Evolutionary conservation across 2,797 vertebrate species (phyloP), one percentile per base, ranked within the genome.

Genomic region (Bucorvus abyssinicus): DNA sequence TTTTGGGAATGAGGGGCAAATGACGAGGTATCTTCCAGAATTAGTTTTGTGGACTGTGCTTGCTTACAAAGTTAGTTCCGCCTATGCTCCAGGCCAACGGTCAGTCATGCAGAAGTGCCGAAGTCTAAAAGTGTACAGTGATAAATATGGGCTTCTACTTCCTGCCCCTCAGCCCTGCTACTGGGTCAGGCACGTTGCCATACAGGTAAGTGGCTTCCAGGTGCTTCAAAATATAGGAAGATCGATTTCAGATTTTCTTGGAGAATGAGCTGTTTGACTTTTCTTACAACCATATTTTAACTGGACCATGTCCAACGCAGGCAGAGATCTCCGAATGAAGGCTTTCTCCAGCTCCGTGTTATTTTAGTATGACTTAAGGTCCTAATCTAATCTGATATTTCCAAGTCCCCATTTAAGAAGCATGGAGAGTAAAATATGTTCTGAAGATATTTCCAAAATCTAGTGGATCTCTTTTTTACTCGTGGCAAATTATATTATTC

Each of bases 281-380:
- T 87, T 36, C 47, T 61, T 44, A 20, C 7, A 26, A 52, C 14
- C 8, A 15, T 56, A 65, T 57, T 79, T 80, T 36, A 68, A 57
- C 0, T 76, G 55, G 27, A 2, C 0, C n/a, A n/a, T 19, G 55
- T 50, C 17, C 6, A 60, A 20, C 15, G 4, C 5, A 64, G 30
- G 4, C 12, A 78, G 57, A 75, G 7, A 2, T 36, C 27, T 63
- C 55, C 68, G 22, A 73, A 15, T 38, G 60, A 19, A 0, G 2
- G 38, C 10, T 79, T 12, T 73, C 21, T 50, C 18, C 16, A 47
- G 4, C 2, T n/a, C 9, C 34, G 4, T 42, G 24, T 44, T 85
- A n/a, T 44, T 76, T 73, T 17, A 55, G 6, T 15, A 47, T 45
- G 34, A 64, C 4, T 60, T 19, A 23, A 56, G 14, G 4, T 57